These are phyloP conservation scores for Agapostemon virescens DNA, from an alignment of 2,888 invertebrate genomes.

Conservation along the genomic window DNA sequence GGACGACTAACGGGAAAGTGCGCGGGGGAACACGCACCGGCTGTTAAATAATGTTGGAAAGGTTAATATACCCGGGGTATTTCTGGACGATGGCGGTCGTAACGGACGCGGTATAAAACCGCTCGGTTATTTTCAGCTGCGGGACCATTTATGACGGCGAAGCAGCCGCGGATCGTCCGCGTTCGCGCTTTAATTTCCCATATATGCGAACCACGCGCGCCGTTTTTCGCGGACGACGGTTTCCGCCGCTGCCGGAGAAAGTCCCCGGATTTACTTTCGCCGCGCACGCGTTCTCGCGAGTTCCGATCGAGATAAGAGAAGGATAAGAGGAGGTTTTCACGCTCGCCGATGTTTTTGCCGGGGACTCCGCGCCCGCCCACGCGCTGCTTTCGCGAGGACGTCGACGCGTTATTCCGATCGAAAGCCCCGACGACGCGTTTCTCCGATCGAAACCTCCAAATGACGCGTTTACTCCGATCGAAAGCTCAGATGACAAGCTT, in stretches of 20 bases:
- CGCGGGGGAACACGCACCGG: not conserved
- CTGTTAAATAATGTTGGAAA: not conserved
- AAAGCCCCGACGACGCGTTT: constrained; percentile 68
- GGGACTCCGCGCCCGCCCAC: constrained; percentile 1
- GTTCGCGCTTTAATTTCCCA: constrained; percentile 29
- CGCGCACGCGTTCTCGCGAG: not conserved
- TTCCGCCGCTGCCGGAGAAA: not conserved
- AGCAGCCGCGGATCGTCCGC: not conserved
- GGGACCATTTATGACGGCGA: constrained; percentile 21
- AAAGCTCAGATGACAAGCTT: too few species aligned
- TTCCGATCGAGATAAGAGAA: not conserved
- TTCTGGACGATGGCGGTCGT: constrained; percentile 21
- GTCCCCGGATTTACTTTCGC: constrained; percentile 2
- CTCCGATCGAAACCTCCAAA: too few species aligned
- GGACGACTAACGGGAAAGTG: not conserved
- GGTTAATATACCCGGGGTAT: constrained; percentile 21
- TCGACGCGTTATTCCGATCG: constrained; percentile 71
- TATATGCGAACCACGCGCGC: not conserved
- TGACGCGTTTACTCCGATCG: too few species aligned
- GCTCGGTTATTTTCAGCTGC: constrained; percentile 22
- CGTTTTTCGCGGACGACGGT: constrained; percentile 5
- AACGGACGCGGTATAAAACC: constrained; percentile 14
- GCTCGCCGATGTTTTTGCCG: constrained; percentile 3
- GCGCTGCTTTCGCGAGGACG: constrained; percentile 27
- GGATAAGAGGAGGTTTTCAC: not conserved